A percentile compares a stretch with the other conserved stretches of the same genome.
phyloP scores from a whole-genome alignment of 37 sponge, comb jelly and placozoan species.

The Diacarnus erythraeanus region DNA sequence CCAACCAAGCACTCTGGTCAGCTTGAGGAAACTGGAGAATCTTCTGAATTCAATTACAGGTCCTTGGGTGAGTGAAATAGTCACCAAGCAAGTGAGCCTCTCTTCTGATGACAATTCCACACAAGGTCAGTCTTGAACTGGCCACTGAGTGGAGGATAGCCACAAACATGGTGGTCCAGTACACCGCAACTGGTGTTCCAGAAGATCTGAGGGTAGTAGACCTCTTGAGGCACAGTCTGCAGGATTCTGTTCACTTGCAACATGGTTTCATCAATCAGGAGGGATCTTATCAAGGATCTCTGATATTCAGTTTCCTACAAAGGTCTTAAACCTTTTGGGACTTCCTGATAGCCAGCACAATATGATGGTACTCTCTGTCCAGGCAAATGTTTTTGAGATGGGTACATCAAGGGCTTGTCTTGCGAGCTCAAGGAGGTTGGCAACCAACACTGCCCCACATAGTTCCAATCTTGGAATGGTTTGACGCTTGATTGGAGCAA shows the following conservation, averaged over 20 bases:
- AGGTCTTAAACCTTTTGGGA: neutral
- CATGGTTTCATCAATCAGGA: neutral
- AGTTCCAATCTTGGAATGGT: conserved; percentile 1
- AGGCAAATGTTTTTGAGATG: neutral
- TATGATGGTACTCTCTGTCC: neutral
- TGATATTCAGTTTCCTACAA: neutral
- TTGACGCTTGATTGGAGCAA: neutral
- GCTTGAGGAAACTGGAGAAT: no score
- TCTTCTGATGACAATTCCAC: no score
- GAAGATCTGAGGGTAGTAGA: no score
- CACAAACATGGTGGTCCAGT: no score
- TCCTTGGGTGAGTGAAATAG: no score
- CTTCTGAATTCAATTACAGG: no score
- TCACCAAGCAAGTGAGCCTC: no score
- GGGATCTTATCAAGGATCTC: neutral
- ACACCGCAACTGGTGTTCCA: no score
- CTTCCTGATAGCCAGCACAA: neutral
- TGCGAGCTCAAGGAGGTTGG: neutral
- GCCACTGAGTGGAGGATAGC: no score
- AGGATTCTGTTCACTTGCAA: neutral
- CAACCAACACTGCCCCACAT: neutral
- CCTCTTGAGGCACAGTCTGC: neutral
- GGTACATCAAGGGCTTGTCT: neutral
- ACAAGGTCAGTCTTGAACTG: no score
- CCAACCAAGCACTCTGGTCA: no score